phyloP scores from a whole-genome alignment of 2,797 vertebrate species.

The Martes flavigula region DNA sequence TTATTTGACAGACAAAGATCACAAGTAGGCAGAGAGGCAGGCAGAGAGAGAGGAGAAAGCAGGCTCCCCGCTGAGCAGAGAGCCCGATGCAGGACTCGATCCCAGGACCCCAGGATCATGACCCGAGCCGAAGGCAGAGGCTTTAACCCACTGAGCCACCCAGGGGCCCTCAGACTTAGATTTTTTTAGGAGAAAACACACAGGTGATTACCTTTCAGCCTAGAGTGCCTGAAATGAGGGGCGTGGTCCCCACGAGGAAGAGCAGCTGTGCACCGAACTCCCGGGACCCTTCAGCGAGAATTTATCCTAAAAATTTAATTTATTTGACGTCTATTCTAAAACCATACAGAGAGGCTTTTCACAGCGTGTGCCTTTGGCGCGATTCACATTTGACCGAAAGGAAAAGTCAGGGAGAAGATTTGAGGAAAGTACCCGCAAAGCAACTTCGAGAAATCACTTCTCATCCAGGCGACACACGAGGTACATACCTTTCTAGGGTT shows the following conservation, averaged over 20 bases:
- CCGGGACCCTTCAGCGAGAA: not conserved
- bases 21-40: no score
- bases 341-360: not conserved
- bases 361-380: not conserved
- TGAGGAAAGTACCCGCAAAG: not conserved
- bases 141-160: no score
- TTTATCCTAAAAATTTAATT: constrained; percentile 48
- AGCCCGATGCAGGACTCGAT: no score
- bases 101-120: no score
- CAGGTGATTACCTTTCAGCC: constrained; percentile 23
- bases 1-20: no score
- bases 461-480: not conserved
- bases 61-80: no score
- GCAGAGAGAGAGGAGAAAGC: no score
- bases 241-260: not conserved
- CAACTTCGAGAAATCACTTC: not conserved
- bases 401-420: constrained; percentile 25
- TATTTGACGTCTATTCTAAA: constrained; percentile 30
- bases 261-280: not conserved
- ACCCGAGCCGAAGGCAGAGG: no score
- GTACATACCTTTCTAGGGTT: not conserved
- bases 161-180: no score
- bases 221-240: not conserved
- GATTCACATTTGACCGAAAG: constrained; percentile 17
- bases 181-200: constrained; percentile 31